phyloP scores from a whole-genome alignment of 37 sponge, comb jelly and placozoan species.

The Crambe crambe region DNA sequence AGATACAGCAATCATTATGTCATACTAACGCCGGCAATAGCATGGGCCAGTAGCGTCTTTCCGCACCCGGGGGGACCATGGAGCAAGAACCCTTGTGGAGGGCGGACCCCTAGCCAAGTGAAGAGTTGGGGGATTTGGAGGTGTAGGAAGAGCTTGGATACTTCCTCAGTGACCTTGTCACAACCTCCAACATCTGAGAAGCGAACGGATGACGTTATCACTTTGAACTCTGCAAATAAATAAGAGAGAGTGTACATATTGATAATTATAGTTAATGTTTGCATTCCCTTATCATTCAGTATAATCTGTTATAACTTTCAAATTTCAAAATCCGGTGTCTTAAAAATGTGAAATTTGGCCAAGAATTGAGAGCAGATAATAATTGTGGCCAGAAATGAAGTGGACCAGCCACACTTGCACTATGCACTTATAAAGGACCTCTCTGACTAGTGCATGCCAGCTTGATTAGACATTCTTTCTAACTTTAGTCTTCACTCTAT shows the following conservation, averaged over 20 bases:
- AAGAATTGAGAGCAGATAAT: too few species aligned
- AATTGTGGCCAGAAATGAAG: too few species aligned
- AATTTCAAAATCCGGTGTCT: too few species aligned
- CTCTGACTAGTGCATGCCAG: too few species aligned
- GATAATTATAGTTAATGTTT: constrained; percentile 14
- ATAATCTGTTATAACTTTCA: too few species aligned
- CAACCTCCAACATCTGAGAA: constrained; percentile 76
- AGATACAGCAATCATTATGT: too few species aligned
- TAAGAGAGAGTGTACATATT: constrained; percentile 2
- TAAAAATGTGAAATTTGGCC: too few species aligned
- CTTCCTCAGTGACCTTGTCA: constrained; percentile 51
- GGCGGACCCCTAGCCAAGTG: constrained; percentile 70
- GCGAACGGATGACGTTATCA: constrained; percentile 31
- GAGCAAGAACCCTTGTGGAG: constrained; percentile 90
- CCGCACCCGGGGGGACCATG: constrained; percentile 99
- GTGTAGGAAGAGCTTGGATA: constrained; percentile 81
- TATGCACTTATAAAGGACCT: too few species aligned
- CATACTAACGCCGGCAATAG: constrained; percentile 88
- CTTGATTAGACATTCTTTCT: too few species aligned
- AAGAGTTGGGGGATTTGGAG: constrained; percentile 88
- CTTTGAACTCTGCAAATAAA: constrained; percentile 45
- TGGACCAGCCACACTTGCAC: too few species aligned
- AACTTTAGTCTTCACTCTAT: too few species aligned
- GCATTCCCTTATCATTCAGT: too few species aligned
- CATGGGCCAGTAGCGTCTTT: constrained; percentile 95